Base-by-base conservation (phyloP, 23 tunicate genomes). In the Clavelina lepadiformis region DNA sequence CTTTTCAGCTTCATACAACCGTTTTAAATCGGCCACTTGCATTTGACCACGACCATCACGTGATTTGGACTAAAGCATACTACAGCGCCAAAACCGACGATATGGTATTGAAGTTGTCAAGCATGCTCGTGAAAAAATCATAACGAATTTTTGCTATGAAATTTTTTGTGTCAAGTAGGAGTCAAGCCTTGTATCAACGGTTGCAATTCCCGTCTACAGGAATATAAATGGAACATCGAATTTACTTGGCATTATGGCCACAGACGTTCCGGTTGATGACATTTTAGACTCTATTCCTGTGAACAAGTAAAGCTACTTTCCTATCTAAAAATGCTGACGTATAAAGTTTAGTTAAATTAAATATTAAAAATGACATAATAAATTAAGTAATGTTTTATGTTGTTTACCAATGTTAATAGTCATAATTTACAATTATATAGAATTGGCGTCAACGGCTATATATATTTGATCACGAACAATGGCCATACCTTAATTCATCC, bases 21-120 rank as follows among this genome's bases (percentile, higher is more conserved):
- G 95, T 78, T 0, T 41, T 78, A 38, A 86, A 78, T 35, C 84
- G 95, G 11, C 95, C 95, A 41, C 70, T 79, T 38, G 85, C 95
- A 5, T 57, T 77, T 29, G 19, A 35, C 11, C 65, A 55, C 0
- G 75, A 77, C 46, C 84, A 78, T 37, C 85, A 86, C 62, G 38
- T 64, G 18, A 59, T 66, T 22, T 86, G 95, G 95, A 86, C 95
- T 21, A 86, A 86, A 56, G 68, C 85, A 0, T 86, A 86, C 51
- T 78, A 47, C 5, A 85, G 78, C 33, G 58, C 29, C 22, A 77
- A 85, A 0, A 41, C 50, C 54, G 64, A 23, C 3, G 74, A 66
- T 22, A 44, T 44, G 69, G 91, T 82, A 56, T n/a, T n/a, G n/a
- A n/a, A n/a, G 56, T 62, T 44, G 13, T 44, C 15, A 52, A 21